These are phyloP conservation scores for Dynastes tityus DNA, from an alignment of 2,888 invertebrate genomes.

Conservation along the genomic window DNA sequence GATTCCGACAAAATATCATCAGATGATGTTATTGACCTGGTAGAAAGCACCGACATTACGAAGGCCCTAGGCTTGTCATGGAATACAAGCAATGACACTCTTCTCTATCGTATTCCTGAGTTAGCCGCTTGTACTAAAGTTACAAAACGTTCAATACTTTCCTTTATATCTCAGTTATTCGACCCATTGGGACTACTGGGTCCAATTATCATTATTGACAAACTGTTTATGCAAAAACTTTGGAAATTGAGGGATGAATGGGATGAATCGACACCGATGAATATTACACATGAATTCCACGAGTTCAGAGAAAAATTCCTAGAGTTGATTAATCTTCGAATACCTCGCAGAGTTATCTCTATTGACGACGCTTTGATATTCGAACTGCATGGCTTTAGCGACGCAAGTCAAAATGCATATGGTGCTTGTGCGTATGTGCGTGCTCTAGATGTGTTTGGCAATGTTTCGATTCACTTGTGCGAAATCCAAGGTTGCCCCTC, in stretches of 20 bases:
- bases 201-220: constrained; percentile 14
- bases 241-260: constrained; percentile 24
- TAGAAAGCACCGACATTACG: neutral
- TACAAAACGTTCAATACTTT: constrained; percentile 27
- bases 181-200: constrained; percentile 32
- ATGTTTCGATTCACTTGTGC: constrained; percentile 21
- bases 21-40: neutral
- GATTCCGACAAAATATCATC: neutral
- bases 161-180: constrained; percentile 30
- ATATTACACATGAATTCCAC: neutral
- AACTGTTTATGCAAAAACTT: constrained; percentile 37
- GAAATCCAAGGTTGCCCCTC: constrained; percentile 49
- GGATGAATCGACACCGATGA: constrained; percentile 27
- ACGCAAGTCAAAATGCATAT: constrained; percentile 51
- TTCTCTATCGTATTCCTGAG: neutral
- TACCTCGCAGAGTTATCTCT: neutral
- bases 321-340: neutral
- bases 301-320: constrained; percentile 6
- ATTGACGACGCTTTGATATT: neutral
- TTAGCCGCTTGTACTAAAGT: neutral
- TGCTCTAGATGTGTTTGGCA: constrained; percentile 4
- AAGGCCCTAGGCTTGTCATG: neutral
- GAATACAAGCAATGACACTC: neutral
- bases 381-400: constrained; percentile 56
- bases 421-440: constrained; percentile 44